A percentile compares a stretch with the other conserved stretches of the same genome.
phyloP scores from a whole-genome alignment of 2,113 vertebrate genomes.

The Opisthocomus hoazin region DNA sequence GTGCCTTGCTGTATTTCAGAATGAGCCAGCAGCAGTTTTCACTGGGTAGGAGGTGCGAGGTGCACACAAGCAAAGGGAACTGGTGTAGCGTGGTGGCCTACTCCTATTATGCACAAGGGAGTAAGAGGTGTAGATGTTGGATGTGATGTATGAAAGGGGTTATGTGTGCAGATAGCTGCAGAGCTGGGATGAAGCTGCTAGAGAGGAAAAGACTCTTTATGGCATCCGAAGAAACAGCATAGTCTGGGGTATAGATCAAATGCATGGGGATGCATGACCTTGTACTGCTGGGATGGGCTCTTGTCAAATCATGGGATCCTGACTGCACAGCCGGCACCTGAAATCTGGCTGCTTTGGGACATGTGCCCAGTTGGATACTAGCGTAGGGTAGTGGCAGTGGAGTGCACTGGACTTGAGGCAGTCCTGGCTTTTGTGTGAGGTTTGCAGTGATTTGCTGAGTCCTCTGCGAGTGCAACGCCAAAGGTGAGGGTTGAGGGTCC shows the following conservation, averaged over 20 bases:
- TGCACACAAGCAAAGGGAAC: background rate
- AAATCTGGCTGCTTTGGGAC: background rate
- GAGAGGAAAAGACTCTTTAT: background rate
- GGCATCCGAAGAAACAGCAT: background rate
- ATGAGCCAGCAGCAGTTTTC: background rate
- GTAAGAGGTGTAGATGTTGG: background rate
- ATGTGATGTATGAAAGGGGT: background rate
- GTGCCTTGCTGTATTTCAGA: constrained; percentile 57
- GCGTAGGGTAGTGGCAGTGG: background rate
- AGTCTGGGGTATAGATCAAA: background rate
- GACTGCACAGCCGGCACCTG: background rate
- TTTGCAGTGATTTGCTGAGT: background rate
- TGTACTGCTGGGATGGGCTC: background rate
- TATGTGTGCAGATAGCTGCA: background rate
- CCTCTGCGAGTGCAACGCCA: background rate
- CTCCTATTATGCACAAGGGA: background rate
- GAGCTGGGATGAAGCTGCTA: background rate
- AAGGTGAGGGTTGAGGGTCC: background rate
- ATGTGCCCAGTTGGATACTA: background rate
- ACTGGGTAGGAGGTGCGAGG: background rate
- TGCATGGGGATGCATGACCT: too few relatives aligned
- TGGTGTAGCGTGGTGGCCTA: rapidly evolving
- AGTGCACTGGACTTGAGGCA: background rate
- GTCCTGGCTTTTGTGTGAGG: background rate
- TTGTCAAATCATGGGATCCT: background rate